Evolutionary conservation across 2,888 invertebrate species (phyloP).

Genomic region (Eupithecia exiguata): DNA sequence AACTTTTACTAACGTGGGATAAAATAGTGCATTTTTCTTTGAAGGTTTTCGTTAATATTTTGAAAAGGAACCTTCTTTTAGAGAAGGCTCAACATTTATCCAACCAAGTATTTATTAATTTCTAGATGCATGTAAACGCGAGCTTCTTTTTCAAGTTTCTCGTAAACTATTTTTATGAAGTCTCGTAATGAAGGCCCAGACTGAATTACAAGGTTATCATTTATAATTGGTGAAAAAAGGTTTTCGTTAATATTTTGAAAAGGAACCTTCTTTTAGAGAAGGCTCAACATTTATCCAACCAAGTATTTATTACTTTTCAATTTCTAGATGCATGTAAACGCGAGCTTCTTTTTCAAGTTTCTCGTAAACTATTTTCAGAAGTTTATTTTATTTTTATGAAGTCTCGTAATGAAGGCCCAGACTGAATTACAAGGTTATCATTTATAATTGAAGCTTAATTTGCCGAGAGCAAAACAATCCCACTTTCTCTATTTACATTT

Average conservation of each 20-base stretch:
- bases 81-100: neutral
- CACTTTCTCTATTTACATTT: constrained; percentile 5
- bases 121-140: neutral
- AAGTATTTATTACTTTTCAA: neutral
- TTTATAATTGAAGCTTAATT: neutral
- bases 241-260: neutral
- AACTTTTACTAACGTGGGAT: too few relatives aligned
- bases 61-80: neutral
- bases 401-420: neutral
- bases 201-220: neutral
- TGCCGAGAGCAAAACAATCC: neutral
- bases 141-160: neutral
- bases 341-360: neutral
- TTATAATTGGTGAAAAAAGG: neutral
- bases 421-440: neutral
- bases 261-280: neutral
- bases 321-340: neutral
- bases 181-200: neutral
- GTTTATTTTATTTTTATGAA: neutral
- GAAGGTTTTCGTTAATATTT: neutral
- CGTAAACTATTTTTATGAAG: neutral
- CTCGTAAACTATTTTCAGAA: neutral
- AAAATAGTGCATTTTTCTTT: neutral
- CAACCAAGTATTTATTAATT: neutral
- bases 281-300: neutral